Base-by-base conservation (phyloP, 2,113 vertebrate species). In the Pygoscelis antarcticus region DNA sequence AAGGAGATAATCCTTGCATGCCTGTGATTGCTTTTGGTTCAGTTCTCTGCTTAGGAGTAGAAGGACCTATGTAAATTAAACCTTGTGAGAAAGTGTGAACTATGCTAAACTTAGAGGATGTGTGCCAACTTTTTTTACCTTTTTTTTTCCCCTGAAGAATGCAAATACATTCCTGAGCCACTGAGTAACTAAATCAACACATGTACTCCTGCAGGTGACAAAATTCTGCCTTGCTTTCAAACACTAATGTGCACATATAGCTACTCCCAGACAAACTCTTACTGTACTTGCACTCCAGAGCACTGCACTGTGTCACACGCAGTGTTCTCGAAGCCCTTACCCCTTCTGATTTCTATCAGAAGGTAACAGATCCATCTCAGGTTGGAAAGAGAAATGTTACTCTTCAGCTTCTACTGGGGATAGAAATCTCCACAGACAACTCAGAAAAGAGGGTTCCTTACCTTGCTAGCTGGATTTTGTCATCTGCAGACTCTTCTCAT, bases 301-400 rank as follows among this genome's bases (percentile, higher is more conserved):
- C 36, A 78, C 15, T 46, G 49, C 0, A 0, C 21, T 57, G 6
- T 27, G 8, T 54, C 66, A 77, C 49, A 26, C 5, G 12, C 3
- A 23, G 16, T 6, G 22, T n/a, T n/a, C 44, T 36, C 2, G 2
- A 72, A 87, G 25, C 7, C 15, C 42, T 72, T 57, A 32, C 19
- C 16, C 10, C 65, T 94, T 68, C 69, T 32, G 57, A 36, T 64
- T 57, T 87, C 27, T 66, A 3, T 12, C n/a, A 46, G 34, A 72
- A 87, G 10, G 7, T 38, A 69, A 36, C 7, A 4, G 36, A 83
- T 51, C 6, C 10, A 32, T 65, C 23, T 40, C 23, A 27, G 51
- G 10, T 3, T 77, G 34, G 34, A 71, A 79, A 85, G 12, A 77
- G 26, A 69, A 76, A 62, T 22, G 8, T 9, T 36, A 20, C 40